Evolutionary conservation across 1,140 invertebrate species (phyloP).

Genomic region (Platorchestia sp.): DNA sequence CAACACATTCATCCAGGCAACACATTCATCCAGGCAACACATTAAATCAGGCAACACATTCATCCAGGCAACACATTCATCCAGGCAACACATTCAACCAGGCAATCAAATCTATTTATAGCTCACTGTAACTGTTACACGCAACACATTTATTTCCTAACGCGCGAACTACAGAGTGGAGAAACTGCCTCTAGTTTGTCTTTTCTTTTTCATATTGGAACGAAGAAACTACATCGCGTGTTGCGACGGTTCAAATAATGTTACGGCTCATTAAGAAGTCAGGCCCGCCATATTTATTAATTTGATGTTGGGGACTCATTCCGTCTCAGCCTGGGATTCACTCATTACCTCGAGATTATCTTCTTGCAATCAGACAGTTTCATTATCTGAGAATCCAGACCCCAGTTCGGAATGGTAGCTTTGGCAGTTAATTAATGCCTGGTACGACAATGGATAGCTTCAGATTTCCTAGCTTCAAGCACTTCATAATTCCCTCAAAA

Average conservation of each 20-base stretch:
- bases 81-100: too few relatives aligned
- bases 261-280: neutral
- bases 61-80: too few relatives aligned
- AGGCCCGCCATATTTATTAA: neutral
- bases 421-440: neutral
- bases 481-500: neutral
- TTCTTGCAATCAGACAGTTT: neutral
- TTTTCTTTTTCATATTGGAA: neutral
- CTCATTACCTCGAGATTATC: neutral
- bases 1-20: too few relatives aligned
- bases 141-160: too few relatives aligned
- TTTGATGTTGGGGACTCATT: neutral
- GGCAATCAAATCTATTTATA: neutral
- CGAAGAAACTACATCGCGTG: neutral
- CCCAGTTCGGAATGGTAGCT: neutral
- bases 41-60: too few relatives aligned
- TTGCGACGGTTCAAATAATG: neutral
- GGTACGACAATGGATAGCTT: neutral
- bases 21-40: too few relatives aligned
- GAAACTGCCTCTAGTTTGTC: neutral
- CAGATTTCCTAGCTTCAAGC: neutral
- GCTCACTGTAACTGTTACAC: neutral
- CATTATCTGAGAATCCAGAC: neutral
- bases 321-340: neutral
- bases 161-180: too few relatives aligned